Evolutionary conservation across 2,797 vertebrate genomes (phyloP), one percentile per base, ranked within the genome.

Genomic region (Danio kyathit): DNA sequence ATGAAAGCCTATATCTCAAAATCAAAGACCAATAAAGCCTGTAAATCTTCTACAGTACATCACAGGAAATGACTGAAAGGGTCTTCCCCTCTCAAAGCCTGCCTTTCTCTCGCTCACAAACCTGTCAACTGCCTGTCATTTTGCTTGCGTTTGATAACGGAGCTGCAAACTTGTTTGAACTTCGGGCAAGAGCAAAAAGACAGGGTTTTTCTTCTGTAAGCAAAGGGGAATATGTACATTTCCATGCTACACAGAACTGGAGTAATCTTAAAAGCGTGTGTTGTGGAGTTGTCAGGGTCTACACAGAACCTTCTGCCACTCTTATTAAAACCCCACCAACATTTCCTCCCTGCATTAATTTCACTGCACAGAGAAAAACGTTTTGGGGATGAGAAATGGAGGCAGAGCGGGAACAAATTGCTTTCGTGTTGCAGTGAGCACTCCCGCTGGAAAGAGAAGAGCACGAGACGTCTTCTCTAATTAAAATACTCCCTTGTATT

Each of bases 401-500:
- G 84, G 84, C 81, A 89, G 85, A 86, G 79, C 78, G 78, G 84
- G 83, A 93, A 87, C 85, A 91, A 92, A 91, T 91, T 88, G 86
- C 90, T 93, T 92, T 93, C 87, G 90, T 91, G 88, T 92, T 91
- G 86, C 80, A 59, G 82, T 80, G 83, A 86, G 87, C 70, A 56
- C 86, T 90, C 90, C 91, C 91, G 16, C 83, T 82, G 87, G 88
- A 90, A 46, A 81, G 59, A 82, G 83, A 74, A 65, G 83, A 89
- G 85, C 67, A 84, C 76, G 87, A 90, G 75, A 63, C 19, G 73
- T 83, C 85, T 86, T 76, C 74, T 80, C 84, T 91, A 92, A 94
- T 93, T 92, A 93, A 91, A 92, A 76, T 87, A 79, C 86, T 86
- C 87, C 74, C 83, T 90, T 90, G 86, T 91, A 90, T 91, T 92